These are phyloP conservation scores for Ryuthela nishihirai DNA, from an alignment of 2,888 invertebrate genomes.

Conservation along the genomic window DNA sequence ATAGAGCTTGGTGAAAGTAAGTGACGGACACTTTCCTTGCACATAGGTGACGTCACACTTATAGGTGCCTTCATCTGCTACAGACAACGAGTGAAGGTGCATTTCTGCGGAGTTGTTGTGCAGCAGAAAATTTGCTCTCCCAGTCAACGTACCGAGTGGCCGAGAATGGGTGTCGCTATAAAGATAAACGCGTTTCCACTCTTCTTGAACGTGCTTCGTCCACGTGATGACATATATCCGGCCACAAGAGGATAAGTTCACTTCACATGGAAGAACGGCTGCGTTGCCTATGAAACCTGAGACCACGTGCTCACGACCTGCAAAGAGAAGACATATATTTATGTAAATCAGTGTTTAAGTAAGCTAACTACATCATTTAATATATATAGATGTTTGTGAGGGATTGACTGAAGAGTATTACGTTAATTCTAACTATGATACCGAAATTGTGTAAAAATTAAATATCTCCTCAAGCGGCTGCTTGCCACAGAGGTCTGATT, in stretches of 20 bases:
- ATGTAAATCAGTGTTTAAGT: no score
- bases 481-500: no score
- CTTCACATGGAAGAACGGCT: conserved; percentile 65
- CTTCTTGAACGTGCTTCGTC: conserved; percentile 47
- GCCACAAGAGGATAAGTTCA: conserved; percentile 65
- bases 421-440: no score
- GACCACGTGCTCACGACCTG: conserved; percentile 34
- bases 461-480: no score
- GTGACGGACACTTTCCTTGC: conserved; percentile 43
- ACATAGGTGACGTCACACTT: conserved; percentile 61
- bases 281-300: conserved; percentile 31
- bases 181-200: conserved; percentile 42
- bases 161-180: conserved; percentile 41
- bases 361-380: no score
- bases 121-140: conserved; percentile 26
- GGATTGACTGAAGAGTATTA: no score
- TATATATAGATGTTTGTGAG: no score
- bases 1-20: conserved; percentile 41
- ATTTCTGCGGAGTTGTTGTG: conserved; percentile 35
- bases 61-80: conserved; percentile 63
- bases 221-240: conserved; percentile 78
- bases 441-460: no score
- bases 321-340: no score
- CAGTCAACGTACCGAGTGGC: conserved; percentile 34
- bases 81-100: conserved; percentile 20